phyloP scores from a whole-genome alignment of 92 coral and sea anemone species.

The Paragorgia papillata region DNA sequence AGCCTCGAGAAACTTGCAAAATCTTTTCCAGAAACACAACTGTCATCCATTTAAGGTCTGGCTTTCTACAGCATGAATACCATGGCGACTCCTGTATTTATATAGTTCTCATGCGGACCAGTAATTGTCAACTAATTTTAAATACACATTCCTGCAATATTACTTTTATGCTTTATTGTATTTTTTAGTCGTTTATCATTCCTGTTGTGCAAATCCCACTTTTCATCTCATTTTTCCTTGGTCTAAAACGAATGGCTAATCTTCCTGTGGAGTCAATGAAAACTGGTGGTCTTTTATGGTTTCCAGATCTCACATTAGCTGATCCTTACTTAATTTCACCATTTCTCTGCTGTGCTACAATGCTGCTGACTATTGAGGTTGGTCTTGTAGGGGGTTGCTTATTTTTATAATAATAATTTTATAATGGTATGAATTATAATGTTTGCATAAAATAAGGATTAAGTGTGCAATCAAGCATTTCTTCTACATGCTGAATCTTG shows the following conservation, averaged over 20 bases:
- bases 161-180: not conserved
- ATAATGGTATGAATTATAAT: too few relatives aligned
- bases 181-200: constrained; percentile 77
- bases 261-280: constrained; percentile 88
- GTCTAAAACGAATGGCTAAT: constrained; percentile 83
- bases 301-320: constrained; percentile 78
- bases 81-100: too few relatives aligned
- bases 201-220: constrained; percentile 84
- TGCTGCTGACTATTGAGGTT: constrained; percentile 96
- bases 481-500: too few relatives aligned
- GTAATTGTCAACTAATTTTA: too few relatives aligned
- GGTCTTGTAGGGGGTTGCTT: not conserved
- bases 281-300: constrained; percentile 86
- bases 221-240: constrained; percentile 89
- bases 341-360: constrained; percentile 78
- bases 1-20: constrained; percentile 66
- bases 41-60: constrained; percentile 92
- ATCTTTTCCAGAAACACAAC: constrained; percentile 79
- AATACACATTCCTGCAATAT: too few relatives aligned
- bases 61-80: too few relatives aligned
- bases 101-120: too few relatives aligned
- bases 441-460: too few relatives aligned
- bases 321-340: constrained; percentile 94
- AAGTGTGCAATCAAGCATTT: too few relatives aligned
- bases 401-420: too few relatives aligned